Percentiles rank a stretch among this genome's conserved stretches.
phyloP scores from a whole-genome alignment of 2,797 vertebrate genomes.

The Champsocephalus gunnari region DNA sequence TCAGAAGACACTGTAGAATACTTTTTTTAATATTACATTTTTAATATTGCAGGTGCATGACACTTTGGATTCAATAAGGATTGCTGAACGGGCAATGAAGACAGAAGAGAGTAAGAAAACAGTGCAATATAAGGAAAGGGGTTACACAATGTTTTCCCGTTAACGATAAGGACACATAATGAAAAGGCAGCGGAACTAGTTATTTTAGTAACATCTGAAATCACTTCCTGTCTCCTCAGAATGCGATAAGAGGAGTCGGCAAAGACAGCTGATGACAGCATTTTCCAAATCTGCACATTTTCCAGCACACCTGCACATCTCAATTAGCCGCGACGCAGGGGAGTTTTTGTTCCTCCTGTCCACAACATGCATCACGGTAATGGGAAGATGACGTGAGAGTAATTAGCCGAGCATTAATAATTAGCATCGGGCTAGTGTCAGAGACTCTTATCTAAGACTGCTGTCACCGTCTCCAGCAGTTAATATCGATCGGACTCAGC shows the following conservation, averaged over 20 bases:
- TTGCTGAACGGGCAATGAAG: too few relatives aligned
- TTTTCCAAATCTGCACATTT: constrained; percentile 13
- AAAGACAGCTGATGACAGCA: constrained; percentile 28
- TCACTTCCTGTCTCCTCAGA: neutral
- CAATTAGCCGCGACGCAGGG: constrained; percentile 50
- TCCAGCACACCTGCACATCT: constrained; percentile 52
- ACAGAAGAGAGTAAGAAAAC: too few relatives aligned
- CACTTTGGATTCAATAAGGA: too few relatives aligned
- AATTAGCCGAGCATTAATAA: constrained; percentile 78
- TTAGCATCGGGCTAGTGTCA: constrained; percentile 61
- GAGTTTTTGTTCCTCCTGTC: constrained; percentile 49
- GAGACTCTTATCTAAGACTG: constrained; percentile 64
- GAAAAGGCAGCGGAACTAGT: neutral
- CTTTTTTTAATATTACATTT: too few relatives aligned
- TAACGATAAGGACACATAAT: neutral
- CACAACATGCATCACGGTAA: constrained; percentile 70
- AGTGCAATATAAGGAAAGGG: too few relatives aligned
- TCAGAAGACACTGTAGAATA: too few relatives aligned
- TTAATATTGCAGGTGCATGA: too few relatives aligned
- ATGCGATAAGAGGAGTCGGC: neutral
- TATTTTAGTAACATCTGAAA: neutral
- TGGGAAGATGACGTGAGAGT: constrained; percentile 65
- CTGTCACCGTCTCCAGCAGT: constrained; percentile 63
- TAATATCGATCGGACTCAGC: constrained; percentile 61
- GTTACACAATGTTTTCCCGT: too few relatives aligned